A percentile compares a stretch with the other conserved stretches of the same genome.
phyloP scores from a whole-genome alignment of 2,113 vertebrate genomes.

The Laticauda laticaudata region DNA sequence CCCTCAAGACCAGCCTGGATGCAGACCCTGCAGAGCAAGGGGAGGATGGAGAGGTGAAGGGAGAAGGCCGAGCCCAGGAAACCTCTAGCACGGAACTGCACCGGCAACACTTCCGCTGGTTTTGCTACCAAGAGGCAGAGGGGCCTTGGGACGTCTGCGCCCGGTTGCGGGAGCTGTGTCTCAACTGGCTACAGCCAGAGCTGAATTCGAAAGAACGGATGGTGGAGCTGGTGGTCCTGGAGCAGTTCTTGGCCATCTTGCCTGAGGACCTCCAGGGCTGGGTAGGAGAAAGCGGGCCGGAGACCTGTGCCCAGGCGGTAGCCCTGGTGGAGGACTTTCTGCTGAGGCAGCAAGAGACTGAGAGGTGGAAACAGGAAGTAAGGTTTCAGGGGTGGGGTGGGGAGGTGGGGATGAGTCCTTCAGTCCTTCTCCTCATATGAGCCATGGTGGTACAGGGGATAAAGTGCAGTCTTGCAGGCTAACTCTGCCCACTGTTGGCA shows the following conservation, averaged over 20 bases:
- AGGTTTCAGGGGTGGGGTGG: not conserved
- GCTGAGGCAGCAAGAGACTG: conserved; percentile 40
- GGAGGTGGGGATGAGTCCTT: not conserved
- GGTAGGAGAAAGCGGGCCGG: conserved; percentile 34
- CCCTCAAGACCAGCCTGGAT: no score
- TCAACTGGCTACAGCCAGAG: conserved; percentile 57
- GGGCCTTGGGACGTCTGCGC: conserved; percentile 60
- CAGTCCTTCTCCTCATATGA: not conserved
- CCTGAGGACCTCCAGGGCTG: conserved; percentile 38
- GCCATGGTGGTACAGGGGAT: not conserved
- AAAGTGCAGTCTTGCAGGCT: not conserved
- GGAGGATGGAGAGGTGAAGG: conserved; percentile 43
- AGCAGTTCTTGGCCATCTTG: conserved; percentile 59
- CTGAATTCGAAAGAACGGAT: conserved; percentile 59
- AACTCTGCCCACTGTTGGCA: not conserved
- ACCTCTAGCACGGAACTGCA: conserved; percentile 15
- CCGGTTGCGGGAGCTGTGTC: conserved; percentile 60
- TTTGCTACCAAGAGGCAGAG: conserved; percentile 41
- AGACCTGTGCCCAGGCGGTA: conserved; percentile 52
- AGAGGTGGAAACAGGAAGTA: conserved; percentile 47
- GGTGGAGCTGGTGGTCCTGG: conserved; percentile 60
- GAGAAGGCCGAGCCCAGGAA: conserved; percentile 20
- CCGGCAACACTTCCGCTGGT: conserved; percentile 55
- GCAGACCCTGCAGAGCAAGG: not conserved
- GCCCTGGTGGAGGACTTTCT: conserved; percentile 56